A percentile compares a stretch with the other conserved stretches of the same genome.
Conservation (phyloP, 2,113 vertebrate species). For the Accipiter cooperii region DNA sequence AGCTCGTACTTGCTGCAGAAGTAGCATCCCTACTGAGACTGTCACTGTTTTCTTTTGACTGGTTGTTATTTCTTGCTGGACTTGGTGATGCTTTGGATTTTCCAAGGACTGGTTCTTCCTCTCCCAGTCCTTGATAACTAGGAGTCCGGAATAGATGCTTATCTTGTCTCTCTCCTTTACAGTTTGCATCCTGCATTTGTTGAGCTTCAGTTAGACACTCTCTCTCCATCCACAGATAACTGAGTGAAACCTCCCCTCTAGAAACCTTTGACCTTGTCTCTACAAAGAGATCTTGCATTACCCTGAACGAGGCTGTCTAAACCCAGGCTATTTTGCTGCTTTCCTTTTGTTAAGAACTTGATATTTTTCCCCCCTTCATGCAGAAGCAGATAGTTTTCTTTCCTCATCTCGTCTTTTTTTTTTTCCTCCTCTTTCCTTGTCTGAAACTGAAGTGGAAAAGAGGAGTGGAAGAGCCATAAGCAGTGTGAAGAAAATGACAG, state of each 20-base stretch:
- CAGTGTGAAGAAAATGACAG: conserved; percentile 18
- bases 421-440: background rate
- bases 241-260: background rate
- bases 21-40: background rate
- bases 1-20: background rate
- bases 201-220: background rate
- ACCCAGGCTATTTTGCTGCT: background rate
- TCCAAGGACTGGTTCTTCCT: background rate
- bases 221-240: background rate
- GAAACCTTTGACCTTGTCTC: background rate
- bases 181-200: background rate
- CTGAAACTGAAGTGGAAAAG: background rate
- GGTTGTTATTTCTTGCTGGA: background rate
- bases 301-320: background rate
- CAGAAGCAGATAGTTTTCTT: background rate
- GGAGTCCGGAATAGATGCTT: background rate
- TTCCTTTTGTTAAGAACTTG: background rate
- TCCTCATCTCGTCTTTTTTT: background rate
- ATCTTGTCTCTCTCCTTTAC: background rate
- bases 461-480: background rate
- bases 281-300: background rate
- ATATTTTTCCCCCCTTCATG: background rate
- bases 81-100: background rate
- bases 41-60: background rate
- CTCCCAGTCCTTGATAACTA: background rate